Conservation (phyloP, 2,888 invertebrate genomes). For the Papilio protenor region DNA sequence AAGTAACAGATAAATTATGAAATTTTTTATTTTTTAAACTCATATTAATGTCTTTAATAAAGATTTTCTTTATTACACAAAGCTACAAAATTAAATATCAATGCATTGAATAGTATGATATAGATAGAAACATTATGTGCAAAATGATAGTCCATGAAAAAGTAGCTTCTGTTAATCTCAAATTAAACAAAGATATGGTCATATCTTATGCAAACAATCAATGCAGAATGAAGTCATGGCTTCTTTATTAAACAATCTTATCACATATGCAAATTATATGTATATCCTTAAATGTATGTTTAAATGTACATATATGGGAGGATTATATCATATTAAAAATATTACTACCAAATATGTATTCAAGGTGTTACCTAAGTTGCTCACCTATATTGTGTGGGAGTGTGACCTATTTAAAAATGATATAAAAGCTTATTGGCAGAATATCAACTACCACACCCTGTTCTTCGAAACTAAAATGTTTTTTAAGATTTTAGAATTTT, state of each 20-base stretch:
- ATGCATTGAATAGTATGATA: background rate
- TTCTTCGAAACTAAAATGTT: background rate
- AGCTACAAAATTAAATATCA: background rate
- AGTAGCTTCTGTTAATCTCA: background rate
- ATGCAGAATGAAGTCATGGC: conserved; percentile 19
- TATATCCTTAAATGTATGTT: background rate
- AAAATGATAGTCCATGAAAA: background rate
- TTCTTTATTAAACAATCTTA: conserved; percentile 6
- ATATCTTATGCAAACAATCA: conserved; percentile 21
- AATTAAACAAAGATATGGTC: conserved; percentile 16
- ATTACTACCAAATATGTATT: background rate
- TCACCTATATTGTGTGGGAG: background rate
- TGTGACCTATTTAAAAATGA: conserved; percentile 11
- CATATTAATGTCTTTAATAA: no score
- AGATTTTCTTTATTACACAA: no score
- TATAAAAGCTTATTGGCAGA: background rate
- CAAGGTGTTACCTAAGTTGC: background rate
- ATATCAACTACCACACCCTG: background rate
- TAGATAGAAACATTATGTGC: background rate
- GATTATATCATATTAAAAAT: no score
- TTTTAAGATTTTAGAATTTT: background rate
- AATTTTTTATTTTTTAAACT: no score
- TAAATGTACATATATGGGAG: no score
- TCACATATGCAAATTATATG: conserved; percentile 1
- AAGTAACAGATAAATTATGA: no score